phyloP scores from a whole-genome alignment of 2,797 vertebrate species.

The Sebastes paucispinis region DNA sequence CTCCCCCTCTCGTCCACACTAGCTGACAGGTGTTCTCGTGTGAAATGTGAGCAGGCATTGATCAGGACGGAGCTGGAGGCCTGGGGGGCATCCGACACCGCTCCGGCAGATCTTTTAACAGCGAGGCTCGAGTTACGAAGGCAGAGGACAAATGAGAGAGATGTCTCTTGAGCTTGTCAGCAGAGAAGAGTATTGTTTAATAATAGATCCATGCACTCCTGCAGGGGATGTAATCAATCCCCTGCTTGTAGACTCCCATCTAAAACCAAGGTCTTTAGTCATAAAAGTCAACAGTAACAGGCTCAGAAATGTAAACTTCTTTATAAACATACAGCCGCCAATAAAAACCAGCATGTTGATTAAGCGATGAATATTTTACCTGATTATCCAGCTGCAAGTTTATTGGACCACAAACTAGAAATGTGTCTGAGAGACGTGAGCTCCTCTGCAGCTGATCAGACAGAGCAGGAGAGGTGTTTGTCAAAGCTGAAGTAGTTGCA shows the following conservation, averaged over 20 bases:
- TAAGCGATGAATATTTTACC: slow-evolving; percentile 11
- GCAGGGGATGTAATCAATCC: slow-evolving; percentile 20
- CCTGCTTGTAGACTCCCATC: neutral
- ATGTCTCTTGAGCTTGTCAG: slow-evolving; percentile 13
- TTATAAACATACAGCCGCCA: neutral
- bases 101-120: slow-evolving; percentile 48
- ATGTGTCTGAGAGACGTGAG: neutral
- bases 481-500: neutral
- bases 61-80: slow-evolving; percentile 40
- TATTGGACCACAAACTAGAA: neutral
- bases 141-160: slow-evolving; percentile 35
- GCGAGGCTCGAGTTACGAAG: slow-evolving; percentile 48
- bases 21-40: slow-evolving; percentile 54
- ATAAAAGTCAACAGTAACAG: neutral
- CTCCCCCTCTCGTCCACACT: neutral
- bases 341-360: slow-evolving; percentile 10
- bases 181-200: slow-evolving; percentile 27
- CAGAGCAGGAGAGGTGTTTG: neutral
- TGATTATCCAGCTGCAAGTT: neutral
- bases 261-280: neutral
- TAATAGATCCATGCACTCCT: slow-evolving; percentile 47
- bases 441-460: neutral
- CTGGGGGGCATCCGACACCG: slow-evolving; percentile 59
- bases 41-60: slow-evolving; percentile 68
- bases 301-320: slow-evolving; percentile 1